Base-by-base conservation (phyloP, 2,797 vertebrate species). In the Rhynchonycteris naso region DNA sequence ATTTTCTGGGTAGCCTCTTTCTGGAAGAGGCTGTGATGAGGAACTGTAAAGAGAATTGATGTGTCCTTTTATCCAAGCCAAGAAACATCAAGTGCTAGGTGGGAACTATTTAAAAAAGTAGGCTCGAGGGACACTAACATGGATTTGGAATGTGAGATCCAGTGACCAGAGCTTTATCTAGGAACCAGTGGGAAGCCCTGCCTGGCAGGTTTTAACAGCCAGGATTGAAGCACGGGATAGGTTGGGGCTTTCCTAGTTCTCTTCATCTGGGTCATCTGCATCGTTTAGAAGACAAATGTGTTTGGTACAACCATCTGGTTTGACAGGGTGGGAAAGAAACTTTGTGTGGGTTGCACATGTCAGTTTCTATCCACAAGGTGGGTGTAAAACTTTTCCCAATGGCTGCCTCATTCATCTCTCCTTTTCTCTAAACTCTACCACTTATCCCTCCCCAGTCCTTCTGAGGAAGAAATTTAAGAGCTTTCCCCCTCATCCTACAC, bases 111-210 rank as follows among this genome's bases (percentile, higher is more conserved):
- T 22, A 9, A n/a, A 80, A 72, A 72, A 3, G 28, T 59, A 38
- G 52, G 19, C 15, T 65, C 4, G 0, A 1, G 35, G 7, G 61
- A 88, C 33, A 11, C 0, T 0, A 0, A 18, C 19, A n/a, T 7
- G 1, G 10, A 19, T 65, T 35, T 58, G 26, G 28, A 79, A 65
- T 2, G 21, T 13, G 47, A 33, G 9, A 24, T 4, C 22, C n/a
- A 22, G 43, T 4, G 11, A 4, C 22, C 63, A 58, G n/a, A 16
- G 58, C 24, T 92, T 65, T 47, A 21, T 24, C 5, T 14, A 0
- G 7, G 59, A 61, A 66, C 10, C 59, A 19, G 14, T 0, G 2
- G 30, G 38, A 69, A 14, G 8, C 19, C 54, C 26, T 5, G 50
- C 7, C 2, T 7, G 18, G 16, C 28, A 26, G 74, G 14, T 28